Conservation (phyloP, 2,113 vertebrate genomes). For the Bujurquina vittata region DNA sequence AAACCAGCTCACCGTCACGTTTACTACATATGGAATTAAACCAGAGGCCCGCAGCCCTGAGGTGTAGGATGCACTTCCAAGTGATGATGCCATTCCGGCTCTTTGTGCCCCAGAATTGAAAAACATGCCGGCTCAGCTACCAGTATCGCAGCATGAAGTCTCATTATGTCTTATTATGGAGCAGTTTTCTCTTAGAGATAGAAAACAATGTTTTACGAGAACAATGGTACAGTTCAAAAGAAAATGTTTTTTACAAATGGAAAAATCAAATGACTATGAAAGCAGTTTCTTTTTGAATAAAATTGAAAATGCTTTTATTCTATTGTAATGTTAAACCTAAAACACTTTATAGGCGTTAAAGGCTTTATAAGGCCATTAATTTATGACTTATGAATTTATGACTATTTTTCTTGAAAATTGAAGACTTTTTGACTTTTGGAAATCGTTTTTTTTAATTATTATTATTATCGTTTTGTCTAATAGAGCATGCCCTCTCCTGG, state of each 20-base stretch:
- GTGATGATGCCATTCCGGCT: background rate
- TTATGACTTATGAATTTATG: background rate
- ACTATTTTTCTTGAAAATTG: too few species aligned
- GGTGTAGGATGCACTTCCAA: background rate
- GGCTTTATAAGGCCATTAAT: background rate
- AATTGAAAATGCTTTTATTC: background rate
- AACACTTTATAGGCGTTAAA: background rate
- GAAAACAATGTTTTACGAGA: background rate
- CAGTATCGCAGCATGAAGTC: background rate
- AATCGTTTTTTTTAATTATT: too few species aligned
- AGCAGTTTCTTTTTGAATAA: background rate
- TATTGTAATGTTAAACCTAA: background rate
- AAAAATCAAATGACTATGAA: background rate
- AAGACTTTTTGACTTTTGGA: too few species aligned
- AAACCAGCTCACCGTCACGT: background rate
- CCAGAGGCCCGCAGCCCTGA: background rate
- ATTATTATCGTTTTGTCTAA: background rate
- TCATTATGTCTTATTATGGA: background rate
- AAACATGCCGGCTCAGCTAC: background rate
- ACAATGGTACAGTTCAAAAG: background rate
- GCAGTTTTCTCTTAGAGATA: background rate
- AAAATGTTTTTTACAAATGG: background rate
- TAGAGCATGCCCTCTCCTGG: background rate
- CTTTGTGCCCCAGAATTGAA: background rate
- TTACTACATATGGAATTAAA: background rate